Evolutionary conservation across 2,888 invertebrate genomes (phyloP).

Genomic region (Lamproptera curius): DNA sequence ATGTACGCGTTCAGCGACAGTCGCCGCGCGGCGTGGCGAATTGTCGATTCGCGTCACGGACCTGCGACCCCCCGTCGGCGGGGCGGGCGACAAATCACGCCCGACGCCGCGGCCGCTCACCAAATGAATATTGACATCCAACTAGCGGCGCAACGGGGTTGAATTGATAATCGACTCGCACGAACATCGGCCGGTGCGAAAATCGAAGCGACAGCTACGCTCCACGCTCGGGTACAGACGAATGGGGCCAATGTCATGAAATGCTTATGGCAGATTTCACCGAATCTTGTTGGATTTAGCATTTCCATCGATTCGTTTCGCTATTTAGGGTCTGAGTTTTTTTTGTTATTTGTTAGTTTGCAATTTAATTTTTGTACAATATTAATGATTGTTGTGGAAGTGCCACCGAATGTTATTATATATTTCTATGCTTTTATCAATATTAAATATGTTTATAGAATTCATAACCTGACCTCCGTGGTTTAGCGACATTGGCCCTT

Average conservation of each 20-base stretch:
- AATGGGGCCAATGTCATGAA: slow-evolving; percentile 1
- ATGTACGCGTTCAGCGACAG: slow-evolving; percentile 37
- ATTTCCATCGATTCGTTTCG: too few relatives aligned
- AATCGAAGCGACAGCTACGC: slow-evolving; percentile 15
- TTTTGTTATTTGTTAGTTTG: too few relatives aligned
- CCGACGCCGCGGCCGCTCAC: slow-evolving; percentile 46
- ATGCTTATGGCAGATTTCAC: background rate
- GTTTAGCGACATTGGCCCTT: too few relatives aligned
- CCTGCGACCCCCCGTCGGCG: slow-evolving; percentile 34
- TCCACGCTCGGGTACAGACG: background rate
- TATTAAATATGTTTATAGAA: too few relatives aligned
- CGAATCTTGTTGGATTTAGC: too few relatives aligned
- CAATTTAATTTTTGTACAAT: too few relatives aligned
- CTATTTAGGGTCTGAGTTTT: too few relatives aligned
- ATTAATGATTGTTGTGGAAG: too few relatives aligned
- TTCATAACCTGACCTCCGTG: too few relatives aligned
- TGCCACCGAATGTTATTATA: too few relatives aligned
- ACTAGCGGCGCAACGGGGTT: slow-evolving; percentile 57
- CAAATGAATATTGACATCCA: slow-evolving; percentile 76
- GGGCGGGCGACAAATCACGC: slow-evolving; percentile 61
- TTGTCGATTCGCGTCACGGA: slow-evolving; percentile 58
- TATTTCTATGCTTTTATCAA: too few relatives aligned
- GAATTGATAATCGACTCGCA: slow-evolving; percentile 62
- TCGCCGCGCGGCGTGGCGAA: slow-evolving; percentile 34
- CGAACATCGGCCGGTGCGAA: slow-evolving; percentile 25